Evolutionary conservation across 2,113 vertebrate genomes (phyloP).

Genomic region (Camelus dromedarius): DNA sequence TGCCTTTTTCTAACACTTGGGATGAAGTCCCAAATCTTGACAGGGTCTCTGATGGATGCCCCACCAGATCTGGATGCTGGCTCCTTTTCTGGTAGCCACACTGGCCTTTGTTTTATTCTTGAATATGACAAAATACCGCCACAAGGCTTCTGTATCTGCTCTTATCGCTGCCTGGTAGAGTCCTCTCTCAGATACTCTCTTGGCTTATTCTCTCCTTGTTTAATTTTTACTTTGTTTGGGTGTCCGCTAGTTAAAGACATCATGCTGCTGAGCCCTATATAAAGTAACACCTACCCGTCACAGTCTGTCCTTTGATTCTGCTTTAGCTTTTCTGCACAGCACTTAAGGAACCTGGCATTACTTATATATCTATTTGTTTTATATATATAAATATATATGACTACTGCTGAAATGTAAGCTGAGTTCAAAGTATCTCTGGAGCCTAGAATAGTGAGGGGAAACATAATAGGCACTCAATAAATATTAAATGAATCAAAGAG

Average conservation of each 20-base stretch:
- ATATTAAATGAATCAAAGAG: constrained; percentile 19
- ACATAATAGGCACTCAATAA: neutral
- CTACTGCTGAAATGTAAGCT: neutral
- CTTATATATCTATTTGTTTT: neutral
- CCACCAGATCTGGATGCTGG: neutral
- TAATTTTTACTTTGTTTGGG: neutral
- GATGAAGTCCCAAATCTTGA: neutral
- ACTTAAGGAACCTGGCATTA: neutral
- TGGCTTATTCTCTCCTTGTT: neutral
- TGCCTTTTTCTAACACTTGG: neutral
- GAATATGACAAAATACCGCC: neutral
- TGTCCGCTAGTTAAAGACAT: neutral
- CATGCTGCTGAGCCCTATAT: neutral
- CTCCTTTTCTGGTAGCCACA: neutral
- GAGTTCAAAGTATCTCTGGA: neutral
- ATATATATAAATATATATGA: neutral
- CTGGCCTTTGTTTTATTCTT: neutral
- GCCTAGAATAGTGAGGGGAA: neutral
- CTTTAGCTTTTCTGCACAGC: neutral
- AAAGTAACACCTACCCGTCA: neutral
- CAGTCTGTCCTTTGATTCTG: neutral
- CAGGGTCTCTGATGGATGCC: neutral
- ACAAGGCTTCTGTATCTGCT: neutral
- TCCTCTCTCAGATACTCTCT: neutral
- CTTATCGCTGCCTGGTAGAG: neutral